These are phyloP conservation scores for Hirundo rustica DNA, from an alignment of 2,797 vertebrate species.

Conservation along the genomic window DNA sequence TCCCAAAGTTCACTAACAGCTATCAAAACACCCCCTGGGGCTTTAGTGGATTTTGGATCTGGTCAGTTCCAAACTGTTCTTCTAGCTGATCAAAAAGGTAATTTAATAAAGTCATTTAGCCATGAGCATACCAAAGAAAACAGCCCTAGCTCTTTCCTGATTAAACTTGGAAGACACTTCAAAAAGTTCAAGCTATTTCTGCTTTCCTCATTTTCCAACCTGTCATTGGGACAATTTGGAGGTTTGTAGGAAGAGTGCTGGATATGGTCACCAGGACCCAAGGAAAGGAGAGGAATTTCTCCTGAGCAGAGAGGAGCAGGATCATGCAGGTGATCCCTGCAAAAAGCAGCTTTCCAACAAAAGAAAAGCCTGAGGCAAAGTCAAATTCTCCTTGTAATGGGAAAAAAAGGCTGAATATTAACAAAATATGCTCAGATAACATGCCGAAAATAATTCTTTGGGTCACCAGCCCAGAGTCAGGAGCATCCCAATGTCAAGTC, in stretches of 20 bases:
- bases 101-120: neutral
- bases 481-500: neutral
- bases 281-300: neutral
- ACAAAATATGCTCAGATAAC: neutral
- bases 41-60: neutral
- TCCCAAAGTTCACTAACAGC: neutral
- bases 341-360: neutral
- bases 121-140: neutral
- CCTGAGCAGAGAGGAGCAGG: neutral
- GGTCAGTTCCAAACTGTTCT: neutral
- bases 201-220: neutral
- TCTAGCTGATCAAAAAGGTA: neutral
- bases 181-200: neutral
- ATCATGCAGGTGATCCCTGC: rapidly evolving
- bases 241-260: neutral
- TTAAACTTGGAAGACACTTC: neutral
- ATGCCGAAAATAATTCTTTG: neutral
- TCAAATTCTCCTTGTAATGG: neutral
- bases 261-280: neutral
- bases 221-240: neutral
- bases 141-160: neutral
- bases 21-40: neutral
- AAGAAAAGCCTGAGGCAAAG: rapidly evolving
- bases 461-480: neutral
- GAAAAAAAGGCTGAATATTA: neutral